Conservation (phyloP, 30 jellyfish, hydroid and myxozoan species). For the Cassiopea andromeda region DNA sequence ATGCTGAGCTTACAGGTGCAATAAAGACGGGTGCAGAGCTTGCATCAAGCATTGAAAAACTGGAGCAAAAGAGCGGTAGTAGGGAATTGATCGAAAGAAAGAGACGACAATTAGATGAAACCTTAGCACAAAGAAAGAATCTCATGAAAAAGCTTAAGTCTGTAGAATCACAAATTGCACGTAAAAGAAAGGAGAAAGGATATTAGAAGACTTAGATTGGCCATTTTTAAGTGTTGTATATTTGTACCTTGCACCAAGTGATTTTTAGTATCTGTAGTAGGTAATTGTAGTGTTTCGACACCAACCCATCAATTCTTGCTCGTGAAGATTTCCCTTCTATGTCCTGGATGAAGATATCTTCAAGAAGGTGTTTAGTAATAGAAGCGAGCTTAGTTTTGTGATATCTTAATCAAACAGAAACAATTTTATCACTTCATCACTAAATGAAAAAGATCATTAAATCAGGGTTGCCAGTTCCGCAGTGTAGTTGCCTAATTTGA, state of each 20-base stretch:
- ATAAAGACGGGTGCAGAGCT: constrained; percentile 80
- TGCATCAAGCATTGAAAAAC: constrained; percentile 66
- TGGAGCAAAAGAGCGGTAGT: constrained; percentile 73
- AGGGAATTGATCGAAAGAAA: constrained; percentile 74
- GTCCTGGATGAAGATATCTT: too few species aligned
- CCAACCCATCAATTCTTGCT: constrained; percentile 5
- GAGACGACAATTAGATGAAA: constrained; percentile 66
- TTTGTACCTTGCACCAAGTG: constrained; percentile 10
- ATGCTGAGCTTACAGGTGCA: constrained; percentile 79
- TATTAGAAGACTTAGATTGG: neutral
- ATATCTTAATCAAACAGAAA: too few species aligned
- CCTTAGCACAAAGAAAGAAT: constrained; percentile 66
- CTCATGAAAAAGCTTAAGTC: constrained; percentile 82
- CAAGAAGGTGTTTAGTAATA: too few species aligned
- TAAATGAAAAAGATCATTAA: too few species aligned
- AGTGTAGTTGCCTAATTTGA: too few species aligned
- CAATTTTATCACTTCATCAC: too few species aligned
- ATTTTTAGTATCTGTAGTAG: neutral
- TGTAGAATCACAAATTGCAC: constrained; percentile 70
- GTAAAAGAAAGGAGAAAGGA: constrained; percentile 70
- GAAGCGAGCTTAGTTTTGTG: too few species aligned
- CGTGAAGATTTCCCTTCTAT: neutral
- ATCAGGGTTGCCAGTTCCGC: too few species aligned
- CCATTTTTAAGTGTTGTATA: neutral
- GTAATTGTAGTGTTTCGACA: neutral